Conservation (phyloP, 2,888 invertebrate species). For the Calameuta idolon region DNA sequence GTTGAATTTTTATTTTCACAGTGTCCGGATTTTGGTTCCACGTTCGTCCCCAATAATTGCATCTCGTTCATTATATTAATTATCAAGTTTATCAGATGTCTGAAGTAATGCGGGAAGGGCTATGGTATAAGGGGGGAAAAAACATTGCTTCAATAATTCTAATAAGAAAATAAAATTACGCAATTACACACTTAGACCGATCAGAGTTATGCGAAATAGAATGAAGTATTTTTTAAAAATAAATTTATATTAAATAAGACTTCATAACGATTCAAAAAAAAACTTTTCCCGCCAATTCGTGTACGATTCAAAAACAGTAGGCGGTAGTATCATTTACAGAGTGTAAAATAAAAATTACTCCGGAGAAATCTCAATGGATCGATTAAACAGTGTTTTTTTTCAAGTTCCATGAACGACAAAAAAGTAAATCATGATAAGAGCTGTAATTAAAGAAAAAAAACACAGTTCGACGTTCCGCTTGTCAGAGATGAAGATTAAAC, state of each 20-base stretch:
- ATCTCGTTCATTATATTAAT: conserved; percentile 48
- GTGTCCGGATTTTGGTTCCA: conserved; percentile 41
- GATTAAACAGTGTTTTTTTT: too few relatives aligned
- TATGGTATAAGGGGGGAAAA: conserved; percentile 18
- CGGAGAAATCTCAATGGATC: too few relatives aligned
- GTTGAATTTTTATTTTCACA: conserved; percentile 30
- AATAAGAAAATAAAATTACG: not conserved
- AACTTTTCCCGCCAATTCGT: not conserved
- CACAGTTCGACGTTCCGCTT: not conserved
- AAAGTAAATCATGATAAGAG: not conserved
- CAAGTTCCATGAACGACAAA: not conserved
- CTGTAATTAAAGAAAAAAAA: not conserved
- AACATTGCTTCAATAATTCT: not conserved
- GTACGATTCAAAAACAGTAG: not conserved
- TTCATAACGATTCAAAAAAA: not conserved
- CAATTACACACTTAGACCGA: not conserved
- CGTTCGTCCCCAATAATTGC: conserved; percentile 41
- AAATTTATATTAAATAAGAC: not conserved
- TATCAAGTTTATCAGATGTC: conserved; percentile 46
- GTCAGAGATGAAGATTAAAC: not conserved
- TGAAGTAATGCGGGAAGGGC: conserved; percentile 53
- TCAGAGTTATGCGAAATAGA: not conserved
- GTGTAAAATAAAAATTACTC: not conserved
- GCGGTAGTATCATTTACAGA: not conserved
- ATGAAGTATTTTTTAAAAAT: not conserved